Percentiles rank a stretch among this genome's conserved stretches.
Conservation (phyloP, 2,797 vertebrate species). For the Ctenopoma multispine region DNA sequence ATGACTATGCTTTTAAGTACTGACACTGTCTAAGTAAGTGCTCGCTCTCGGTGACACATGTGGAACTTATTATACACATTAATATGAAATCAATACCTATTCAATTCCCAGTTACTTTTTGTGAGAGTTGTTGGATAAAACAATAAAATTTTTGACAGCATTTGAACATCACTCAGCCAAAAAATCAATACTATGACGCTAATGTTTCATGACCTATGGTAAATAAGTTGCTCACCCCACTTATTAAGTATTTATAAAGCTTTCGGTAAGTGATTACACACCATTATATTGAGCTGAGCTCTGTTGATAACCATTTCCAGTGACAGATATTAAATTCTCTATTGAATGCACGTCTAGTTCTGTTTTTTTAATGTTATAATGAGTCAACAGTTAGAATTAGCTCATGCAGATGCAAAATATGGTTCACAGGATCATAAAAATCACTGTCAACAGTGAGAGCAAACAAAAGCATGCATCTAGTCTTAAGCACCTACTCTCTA, state of each 20-base stretch:
- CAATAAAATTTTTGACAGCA: slow-evolving; percentile 45
- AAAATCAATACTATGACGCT: slow-evolving; percentile 52
- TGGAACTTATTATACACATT: slow-evolving; percentile 33
- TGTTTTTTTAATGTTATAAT: slow-evolving; percentile 2
- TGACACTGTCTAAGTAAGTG: slow-evolving; percentile 5
- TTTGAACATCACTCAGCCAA: slow-evolving; percentile 53
- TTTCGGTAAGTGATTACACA: slow-evolving; percentile 40
- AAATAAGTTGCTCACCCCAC: slow-evolving; percentile 39
- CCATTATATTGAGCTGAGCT: slow-evolving; percentile 31
- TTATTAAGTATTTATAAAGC: slow-evolving; percentile 63
- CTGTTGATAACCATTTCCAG: slow-evolving; percentile 7
- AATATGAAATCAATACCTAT: slow-evolving; percentile 44
- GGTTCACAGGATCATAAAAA: not conserved
- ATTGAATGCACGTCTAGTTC: slow-evolving; percentile 6
- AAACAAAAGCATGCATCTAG: not conserved
- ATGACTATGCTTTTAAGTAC: not conserved
- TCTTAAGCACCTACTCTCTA: not conserved
- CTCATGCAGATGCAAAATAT: not conserved
- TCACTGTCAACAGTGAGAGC: not conserved
- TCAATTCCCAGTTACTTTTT: slow-evolving; percentile 25
- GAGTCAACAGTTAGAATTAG: not conserved
- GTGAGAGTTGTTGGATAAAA: slow-evolving; percentile 32
- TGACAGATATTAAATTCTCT: slow-evolving; percentile 34
- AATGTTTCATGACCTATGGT: slow-evolving; percentile 37
- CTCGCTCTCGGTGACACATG: slow-evolving; percentile 11